Evolutionary conservation across 2,888 invertebrate species (phyloP).

Genomic region (Altica lythri): DNA sequence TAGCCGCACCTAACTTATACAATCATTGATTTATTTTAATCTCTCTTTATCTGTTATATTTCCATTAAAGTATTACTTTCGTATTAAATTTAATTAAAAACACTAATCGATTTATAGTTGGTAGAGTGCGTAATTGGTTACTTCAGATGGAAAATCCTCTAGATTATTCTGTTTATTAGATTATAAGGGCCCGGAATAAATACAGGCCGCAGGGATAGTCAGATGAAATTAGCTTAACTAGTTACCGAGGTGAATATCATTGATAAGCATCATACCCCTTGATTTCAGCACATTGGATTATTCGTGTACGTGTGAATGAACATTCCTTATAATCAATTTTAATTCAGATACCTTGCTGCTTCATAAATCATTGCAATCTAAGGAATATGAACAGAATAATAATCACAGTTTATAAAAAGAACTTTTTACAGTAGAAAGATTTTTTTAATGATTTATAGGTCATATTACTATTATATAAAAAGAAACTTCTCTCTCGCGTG

Average conservation of each 20-base stretch:
- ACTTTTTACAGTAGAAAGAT: too few species aligned
- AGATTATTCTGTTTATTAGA: slow-evolving; percentile 26
- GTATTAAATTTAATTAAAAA: slow-evolving; percentile 8
- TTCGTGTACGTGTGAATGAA: slow-evolving; percentile 8
- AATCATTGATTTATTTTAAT: too few species aligned
- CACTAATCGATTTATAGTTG: slow-evolving; percentile 18
- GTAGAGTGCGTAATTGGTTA: slow-evolving; percentile 22
- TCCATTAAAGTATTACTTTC: slow-evolving; percentile 7
- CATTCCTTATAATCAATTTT: too few species aligned
- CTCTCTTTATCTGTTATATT: too few species aligned
- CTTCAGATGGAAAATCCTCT: slow-evolving; percentile 23
- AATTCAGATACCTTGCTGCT: too few species aligned
- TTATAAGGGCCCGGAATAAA: slow-evolving; percentile 24
- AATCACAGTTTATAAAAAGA: too few species aligned
- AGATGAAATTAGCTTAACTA: slow-evolving; percentile 18
- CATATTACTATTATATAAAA: too few species aligned
- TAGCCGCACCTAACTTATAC: too few species aligned
- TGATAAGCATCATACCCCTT: slow-evolving; percentile 19
- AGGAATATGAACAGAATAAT: too few species aligned
- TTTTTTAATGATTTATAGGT: too few species aligned
- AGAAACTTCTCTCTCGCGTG: too few species aligned
- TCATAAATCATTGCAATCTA: too few species aligned
- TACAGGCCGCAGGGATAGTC: slow-evolving; percentile 13
- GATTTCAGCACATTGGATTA: slow-evolving; percentile 13
- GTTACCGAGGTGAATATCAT: slow-evolving; percentile 17